Percentiles rank a stretch among this genome's conserved stretches.
Evolutionary conservation across 2,888 invertebrate species (phyloP).

Genomic region (Macaria liturata): DNA sequence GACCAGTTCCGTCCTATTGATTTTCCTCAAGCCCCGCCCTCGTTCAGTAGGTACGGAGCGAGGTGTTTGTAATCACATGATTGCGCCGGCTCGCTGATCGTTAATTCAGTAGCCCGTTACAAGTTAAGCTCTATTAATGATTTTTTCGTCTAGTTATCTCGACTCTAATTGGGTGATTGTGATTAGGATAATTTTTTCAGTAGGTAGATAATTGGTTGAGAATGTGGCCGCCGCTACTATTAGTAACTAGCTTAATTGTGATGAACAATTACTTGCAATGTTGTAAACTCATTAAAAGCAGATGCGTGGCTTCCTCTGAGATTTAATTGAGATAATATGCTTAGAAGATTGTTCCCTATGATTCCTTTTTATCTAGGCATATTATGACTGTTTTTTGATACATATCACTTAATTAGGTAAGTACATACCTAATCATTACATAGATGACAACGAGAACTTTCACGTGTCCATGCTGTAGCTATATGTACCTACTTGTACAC

Average conservation of each 20-base stretch:
- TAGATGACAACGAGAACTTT: no score
- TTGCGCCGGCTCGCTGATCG: slow-evolving; percentile 62
- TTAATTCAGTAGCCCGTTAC: slow-evolving; percentile 77
- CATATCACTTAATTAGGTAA: no score
- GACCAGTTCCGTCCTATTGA: slow-evolving; percentile 20
- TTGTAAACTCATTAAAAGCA: no score
- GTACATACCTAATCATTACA: no score
- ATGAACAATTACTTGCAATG: not conserved
- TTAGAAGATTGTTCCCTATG: no score
- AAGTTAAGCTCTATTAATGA: slow-evolving; percentile 72
- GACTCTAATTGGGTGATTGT: slow-evolving; percentile 52
- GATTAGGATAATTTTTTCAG: slow-evolving; percentile 15
- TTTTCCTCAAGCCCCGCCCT: slow-evolving; percentile 48
- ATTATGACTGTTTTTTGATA: no score
- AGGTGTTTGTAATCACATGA: slow-evolving; percentile 71
- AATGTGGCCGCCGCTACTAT: slow-evolving; percentile 1
- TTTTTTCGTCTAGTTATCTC: slow-evolving; percentile 65
- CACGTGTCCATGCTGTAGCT: no score
- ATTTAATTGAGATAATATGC: no score
- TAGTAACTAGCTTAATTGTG: slow-evolving; percentile 9
- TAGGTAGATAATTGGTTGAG: slow-evolving; percentile 4
- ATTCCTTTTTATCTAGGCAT: no score
- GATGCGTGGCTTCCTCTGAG: no score
- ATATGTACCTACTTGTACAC: no score
- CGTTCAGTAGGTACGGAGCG: slow-evolving; percentile 62